Percentiles rank a stretch among this genome's conserved stretches.
Evolutionary conservation across 2,797 vertebrate genomes (phyloP).

Genomic region (Mycteria americana): DNA sequence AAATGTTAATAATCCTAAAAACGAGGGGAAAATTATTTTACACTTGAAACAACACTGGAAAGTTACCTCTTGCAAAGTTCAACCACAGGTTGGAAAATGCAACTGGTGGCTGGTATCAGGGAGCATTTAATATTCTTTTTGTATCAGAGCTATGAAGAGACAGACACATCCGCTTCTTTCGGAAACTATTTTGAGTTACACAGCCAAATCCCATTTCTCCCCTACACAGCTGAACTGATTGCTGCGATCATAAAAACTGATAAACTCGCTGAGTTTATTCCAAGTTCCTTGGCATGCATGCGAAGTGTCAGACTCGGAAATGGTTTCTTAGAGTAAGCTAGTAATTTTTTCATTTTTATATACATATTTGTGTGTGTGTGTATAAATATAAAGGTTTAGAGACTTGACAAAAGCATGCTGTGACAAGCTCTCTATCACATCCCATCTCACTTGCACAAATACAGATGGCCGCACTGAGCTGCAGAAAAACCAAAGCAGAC

Average conservation of each 20-base stretch:
- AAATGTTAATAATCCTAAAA: not conserved
- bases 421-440: slow-evolving; percentile 14
- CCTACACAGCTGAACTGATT: not conserved
- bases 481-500: slow-evolving; percentile 15
- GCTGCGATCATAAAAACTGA: not conserved
- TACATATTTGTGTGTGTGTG: not conserved
- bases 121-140: not conserved
- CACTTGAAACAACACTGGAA: not conserved
- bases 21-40: not conserved
- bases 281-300: not conserved
- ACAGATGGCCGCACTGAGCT: not conserved
- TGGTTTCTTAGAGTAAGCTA: not conserved
- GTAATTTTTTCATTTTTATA: not conserved
- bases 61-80: not conserved
- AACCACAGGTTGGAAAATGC: not conserved
- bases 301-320: not conserved
- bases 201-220: not conserved
- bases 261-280: not conserved
- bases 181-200: not conserved
- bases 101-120: not conserved
- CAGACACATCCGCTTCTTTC: not conserved
- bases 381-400: not conserved
- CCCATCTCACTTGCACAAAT: slow-evolving; percentile 14
- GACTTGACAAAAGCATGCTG: slow-evolving; percentile 8
- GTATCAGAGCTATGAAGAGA: not conserved